Evolutionary conservation across 2,888 invertebrate species (phyloP), one percentile per base, ranked within the genome.

Genomic region (Andricus curvator): DNA sequence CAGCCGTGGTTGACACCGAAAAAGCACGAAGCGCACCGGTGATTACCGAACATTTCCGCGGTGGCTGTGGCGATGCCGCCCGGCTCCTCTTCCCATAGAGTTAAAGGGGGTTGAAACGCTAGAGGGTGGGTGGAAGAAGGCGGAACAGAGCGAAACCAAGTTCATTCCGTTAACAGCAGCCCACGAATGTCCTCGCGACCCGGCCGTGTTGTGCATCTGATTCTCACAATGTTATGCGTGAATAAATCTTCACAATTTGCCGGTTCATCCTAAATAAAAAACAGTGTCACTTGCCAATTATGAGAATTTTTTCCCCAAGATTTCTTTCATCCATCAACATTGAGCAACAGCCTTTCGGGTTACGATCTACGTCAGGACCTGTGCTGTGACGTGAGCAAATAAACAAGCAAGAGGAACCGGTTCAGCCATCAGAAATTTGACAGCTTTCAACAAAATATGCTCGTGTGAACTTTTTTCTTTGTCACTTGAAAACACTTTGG

Each of bases 21-120:
- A n/a, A 56, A 51, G 66, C 70, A 79, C 85, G 85, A 85, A 78
- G 68, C 62, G 79, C 79, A 76, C 82, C 85, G 85, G 80, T 78
- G 77, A 82, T 64, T 56, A 60, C 82, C 83, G 83, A 83, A 70
- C 17, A 33, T 29, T 15, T 33, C 74, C 56, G 65, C 67, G 64
- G 78, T 78, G 82, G 65, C 67, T 51, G 78, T 78, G 82, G 51
- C 74, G n/a, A 29, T 56, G 33, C 56, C 74, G 33, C 22, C 74
- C 56, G 74, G 51, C 74, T 74, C 33, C 70, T 70, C 70, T 70
- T 70, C 70, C 70, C 70, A 74, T 74, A 74, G 74, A 33, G 56
- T 51, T 33, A 33, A 74, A 74, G n/a, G 56, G 74, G 51, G 22
- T 70, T 51, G 51, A 51, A 70, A 74, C 56, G 74, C 22, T 44